Base-by-base conservation (phyloP, 1,140 invertebrate genomes). In the Cotesia chilonis region DNA sequence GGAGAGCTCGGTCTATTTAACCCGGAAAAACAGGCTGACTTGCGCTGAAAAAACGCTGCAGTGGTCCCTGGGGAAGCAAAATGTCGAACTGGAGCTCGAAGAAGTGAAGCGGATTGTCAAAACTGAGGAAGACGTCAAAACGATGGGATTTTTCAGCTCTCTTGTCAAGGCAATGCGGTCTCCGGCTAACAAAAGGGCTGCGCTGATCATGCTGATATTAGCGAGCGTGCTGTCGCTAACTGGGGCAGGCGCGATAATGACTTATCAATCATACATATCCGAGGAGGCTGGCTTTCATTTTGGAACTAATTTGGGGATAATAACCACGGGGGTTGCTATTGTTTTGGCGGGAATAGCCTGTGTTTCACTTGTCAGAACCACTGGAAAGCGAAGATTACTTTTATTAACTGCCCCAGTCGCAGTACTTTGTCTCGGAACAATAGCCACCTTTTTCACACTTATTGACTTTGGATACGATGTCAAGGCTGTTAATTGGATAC, bases 211-310 rank as follows among this genome's bases (percentile, higher is more conserved):
- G 7, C 83, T 95, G 5, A 91, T 92, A 2, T 87, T 96, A 52
- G 91, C 96, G 88, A 89, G 92, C 81, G 92, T 95, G 78, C 93
- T 96, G 82, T 93, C 94, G 77, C 89, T 94, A 74, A 92, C 92
- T 66, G 94, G 94, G 28, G 92, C 94, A 55, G 92, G 96, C 80
- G 94, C 94, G 3, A 91, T 97, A 61, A 92, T 96, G 73, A 95
- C 95, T 83, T 96, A 94, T 82, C 93, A 94, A 0, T 90, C 91
- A 3, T 87, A 89, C 17, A 95, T 94, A 82, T 95, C 93, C 83
- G 74, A 90, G 51, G 89, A 90, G 20, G 92, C 95, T 20, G 94
- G 93, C 28, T 92, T 91, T 68, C 82, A 87, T 6, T 83, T 95
- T 5, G 85, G 92, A 10, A 86, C 92, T 0, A 85, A 88, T 10